A percentile compares a stretch with the other conserved stretches of the same genome.
phyloP scores from a whole-genome alignment of 2,113 vertebrate species.

The Scartelaos histophorus region DNA sequence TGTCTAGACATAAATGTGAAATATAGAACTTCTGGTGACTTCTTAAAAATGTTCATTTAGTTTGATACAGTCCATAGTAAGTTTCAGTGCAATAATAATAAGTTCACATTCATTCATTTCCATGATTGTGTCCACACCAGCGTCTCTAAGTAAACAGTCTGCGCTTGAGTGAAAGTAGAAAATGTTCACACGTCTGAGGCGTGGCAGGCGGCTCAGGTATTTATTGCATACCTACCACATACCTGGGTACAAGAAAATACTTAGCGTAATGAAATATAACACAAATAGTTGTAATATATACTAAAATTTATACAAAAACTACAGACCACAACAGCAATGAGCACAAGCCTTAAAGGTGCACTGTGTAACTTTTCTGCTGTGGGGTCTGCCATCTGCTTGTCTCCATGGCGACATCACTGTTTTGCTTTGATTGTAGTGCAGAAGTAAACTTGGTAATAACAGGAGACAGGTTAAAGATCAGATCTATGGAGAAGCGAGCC shows the following conservation, averaged over 20 bases:
- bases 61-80: neutral
- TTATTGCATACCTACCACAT: neutral
- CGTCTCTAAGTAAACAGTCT: neutral
- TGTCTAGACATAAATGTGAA: neutral
- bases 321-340: too few species aligned
- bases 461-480: too few species aligned
- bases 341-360: too few species aligned
- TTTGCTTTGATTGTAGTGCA: too few species aligned
- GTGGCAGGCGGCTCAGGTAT: neutral
- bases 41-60: neutral
- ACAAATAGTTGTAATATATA: neutral
- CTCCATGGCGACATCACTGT: too few species aligned
- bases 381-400: too few species aligned
- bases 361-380: too few species aligned
- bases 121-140: neutral
- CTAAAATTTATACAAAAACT: neutral
- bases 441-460: too few species aligned
- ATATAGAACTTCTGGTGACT: neutral
- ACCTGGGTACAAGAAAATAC: neutral
- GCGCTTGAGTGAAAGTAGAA: neutral
- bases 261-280: neutral
- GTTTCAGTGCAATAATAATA: neutral
- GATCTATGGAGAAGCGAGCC: too few species aligned
- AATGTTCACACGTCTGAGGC: neutral
- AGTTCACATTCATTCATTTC: neutral